Percentiles rank a stretch among this genome's conserved stretches.
Conservation (phyloP, 2,797 vertebrate genomes). For the Triplophysa bombifrons region DNA sequence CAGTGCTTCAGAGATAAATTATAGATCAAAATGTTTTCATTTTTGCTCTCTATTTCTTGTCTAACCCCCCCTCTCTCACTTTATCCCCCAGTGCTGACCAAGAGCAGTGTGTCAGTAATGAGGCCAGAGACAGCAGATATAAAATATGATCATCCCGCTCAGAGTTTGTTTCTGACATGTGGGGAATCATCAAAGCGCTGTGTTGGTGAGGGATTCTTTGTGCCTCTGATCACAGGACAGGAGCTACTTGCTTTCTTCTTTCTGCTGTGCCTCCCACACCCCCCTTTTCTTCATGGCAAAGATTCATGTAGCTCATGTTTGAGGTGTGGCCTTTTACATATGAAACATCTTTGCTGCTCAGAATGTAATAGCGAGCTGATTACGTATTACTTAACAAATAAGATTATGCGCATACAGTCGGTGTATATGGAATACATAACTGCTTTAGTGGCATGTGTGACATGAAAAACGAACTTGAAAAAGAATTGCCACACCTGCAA, state of each 20-base stretch:
- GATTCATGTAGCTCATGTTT: conserved; percentile 13
- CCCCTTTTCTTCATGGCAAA: background rate
- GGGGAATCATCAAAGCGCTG: conserved; percentile 40
- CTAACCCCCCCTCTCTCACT: background rate
- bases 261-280: conserved; percentile 4
- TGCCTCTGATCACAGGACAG: conserved; percentile 39
- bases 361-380: background rate
- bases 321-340: background rate
- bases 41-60: background rate
- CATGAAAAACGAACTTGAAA: background rate
- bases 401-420: background rate
- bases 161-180: conserved; percentile 41
- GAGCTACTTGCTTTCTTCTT: conserved; percentile 25
- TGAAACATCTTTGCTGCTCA: background rate
- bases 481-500: background rate
- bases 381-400: background rate
- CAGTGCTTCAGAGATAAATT: conserved; percentile 53
- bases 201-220: conserved; percentile 16
- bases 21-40: conserved; percentile 50
- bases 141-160: conserved; percentile 37
- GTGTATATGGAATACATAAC: background rate
- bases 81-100: conserved; percentile 35
- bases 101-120: conserved; percentile 29
- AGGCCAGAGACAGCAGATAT: conserved; percentile 47
- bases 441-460: conserved; percentile 9